Conservation (phyloP, 2,797 vertebrate genomes). For the Macropodus opercularis region DNA sequence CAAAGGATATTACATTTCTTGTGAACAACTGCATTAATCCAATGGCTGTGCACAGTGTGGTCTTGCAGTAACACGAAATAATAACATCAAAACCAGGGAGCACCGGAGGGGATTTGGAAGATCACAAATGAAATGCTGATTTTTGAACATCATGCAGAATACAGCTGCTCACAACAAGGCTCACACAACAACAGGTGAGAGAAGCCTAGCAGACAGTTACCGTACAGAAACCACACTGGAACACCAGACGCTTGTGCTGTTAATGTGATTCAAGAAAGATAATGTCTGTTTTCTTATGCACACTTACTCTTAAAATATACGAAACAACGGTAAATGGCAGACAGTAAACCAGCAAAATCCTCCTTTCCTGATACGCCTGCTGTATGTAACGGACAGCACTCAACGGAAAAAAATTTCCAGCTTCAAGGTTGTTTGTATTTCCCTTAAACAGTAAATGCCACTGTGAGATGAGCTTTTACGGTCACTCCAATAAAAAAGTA, state of each 20-base stretch:
- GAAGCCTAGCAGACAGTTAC: slow-evolving; percentile 4
- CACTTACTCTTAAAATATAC: too few species aligned
- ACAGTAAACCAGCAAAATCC: background rate
- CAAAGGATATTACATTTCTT: slow-evolving; percentile 50
- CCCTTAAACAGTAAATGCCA: background rate
- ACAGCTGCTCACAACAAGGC: slow-evolving; percentile 6
- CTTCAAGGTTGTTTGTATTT: slow-evolving; percentile 7
- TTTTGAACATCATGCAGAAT: slow-evolving; percentile 31
- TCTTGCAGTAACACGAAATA: slow-evolving; percentile 19
- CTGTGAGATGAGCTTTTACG: background rate
- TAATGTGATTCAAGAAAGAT: slow-evolving; percentile 53
- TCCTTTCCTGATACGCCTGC: too few species aligned
- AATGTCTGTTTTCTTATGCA: slow-evolving; percentile 35
- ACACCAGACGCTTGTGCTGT: slow-evolving; percentile 32
- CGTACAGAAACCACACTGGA: slow-evolving; percentile 52
- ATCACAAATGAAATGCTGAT: slow-evolving; percentile 50
- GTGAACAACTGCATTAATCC: slow-evolving; percentile 35
- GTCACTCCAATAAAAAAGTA: background rate
- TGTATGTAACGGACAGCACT: background rate
- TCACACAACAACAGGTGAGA: slow-evolving; percentile 26
- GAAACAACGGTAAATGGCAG: too few species aligned
- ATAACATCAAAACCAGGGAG: slow-evolving; percentile 33
- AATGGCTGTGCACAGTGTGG: slow-evolving; percentile 20
- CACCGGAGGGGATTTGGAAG: slow-evolving; percentile 16
- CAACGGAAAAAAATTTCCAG: background rate